Base-by-base conservation (phyloP, 1,140 invertebrate genomes). In the Camponotus pennsylvanicus region DNA sequence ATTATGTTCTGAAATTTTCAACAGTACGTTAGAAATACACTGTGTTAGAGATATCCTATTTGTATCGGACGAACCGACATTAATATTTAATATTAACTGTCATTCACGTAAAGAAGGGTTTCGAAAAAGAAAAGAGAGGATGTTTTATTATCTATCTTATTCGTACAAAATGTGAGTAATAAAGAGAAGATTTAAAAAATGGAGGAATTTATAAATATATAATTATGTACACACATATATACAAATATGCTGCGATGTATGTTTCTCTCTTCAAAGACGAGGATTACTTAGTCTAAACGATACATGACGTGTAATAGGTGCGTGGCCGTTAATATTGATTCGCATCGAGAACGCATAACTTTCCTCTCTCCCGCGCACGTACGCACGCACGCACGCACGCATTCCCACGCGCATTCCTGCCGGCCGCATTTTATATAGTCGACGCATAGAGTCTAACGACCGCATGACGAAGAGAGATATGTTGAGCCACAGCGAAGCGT, bases 341-440 rank as follows among this genome's bases (percentile, higher is more conserved):
- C 27, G 49, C 15, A 88, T 88, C 77, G 70, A 59, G 32, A 55
- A 67, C 61, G 85, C 73, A 80, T 66, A 82, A 45, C 69, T 57
- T 67, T 69, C 42, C 9, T 63, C 57, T 88, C 77, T 49, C 69
- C 27, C 45, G 76, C 52, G 32, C 45, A 18, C 15, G 15, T 5
- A 52, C 49, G 15, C 5, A 52, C 15, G 15, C 15, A 52, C 15
- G 49, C 49, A 52, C 55, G 79, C 55, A 55, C 15, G 34, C 89
- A 89, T 90, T 90, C 88, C 88, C 89, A 90, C 85, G 89, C 86
- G 77, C 89, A 90, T 90, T 90, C 89, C 85, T 55, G 9, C 37
- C 73, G 84, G 49, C 27, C 84, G 69, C 79, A 80, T 79, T 89
- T 90, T 90, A 69, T 52, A 52, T 57, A 73, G 66, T 13, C 63